Conservation (phyloP, 2,888 invertebrate species). For the Nasonovia ribisnigri region DNA sequence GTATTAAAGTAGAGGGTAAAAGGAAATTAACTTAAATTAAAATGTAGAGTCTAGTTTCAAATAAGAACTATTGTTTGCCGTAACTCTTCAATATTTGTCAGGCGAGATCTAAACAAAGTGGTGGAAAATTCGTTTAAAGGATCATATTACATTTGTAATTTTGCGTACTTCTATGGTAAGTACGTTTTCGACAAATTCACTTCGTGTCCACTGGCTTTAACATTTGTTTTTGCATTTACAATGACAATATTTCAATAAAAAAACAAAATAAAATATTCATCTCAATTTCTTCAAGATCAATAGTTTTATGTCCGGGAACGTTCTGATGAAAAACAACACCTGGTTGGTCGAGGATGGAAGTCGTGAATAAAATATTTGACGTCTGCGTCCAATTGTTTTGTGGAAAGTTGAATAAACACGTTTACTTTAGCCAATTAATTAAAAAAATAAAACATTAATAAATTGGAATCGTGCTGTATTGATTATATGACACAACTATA, state of each 20-base stretch:
- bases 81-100: conserved; percentile 7
- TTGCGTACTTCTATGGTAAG: too few species aligned
- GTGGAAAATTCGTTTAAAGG: neutral
- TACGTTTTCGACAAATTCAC: neutral
- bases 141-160: neutral
- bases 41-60: neutral
- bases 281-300: neutral
- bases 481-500: neutral
- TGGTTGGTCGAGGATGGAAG: neutral
- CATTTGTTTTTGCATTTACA: neutral
- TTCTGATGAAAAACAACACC: conserved; percentile 33
- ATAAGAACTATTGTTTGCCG: neutral
- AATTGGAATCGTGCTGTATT: neutral
- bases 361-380: conserved; percentile 38
- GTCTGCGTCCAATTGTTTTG: conserved; percentile 25
- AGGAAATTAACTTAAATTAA: neutral
- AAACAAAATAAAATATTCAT: neutral
- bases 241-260: neutral
- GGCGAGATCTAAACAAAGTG: neutral
- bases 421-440: too few species aligned
- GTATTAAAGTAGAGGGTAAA: too few species aligned
- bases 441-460: neutral
- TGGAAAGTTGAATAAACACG: neutral
- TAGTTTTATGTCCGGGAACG: neutral
- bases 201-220: neutral